Base-by-base conservation (phyloP, 2,797 vertebrate species). In the Microctenopoma steveboyesi region DNA sequence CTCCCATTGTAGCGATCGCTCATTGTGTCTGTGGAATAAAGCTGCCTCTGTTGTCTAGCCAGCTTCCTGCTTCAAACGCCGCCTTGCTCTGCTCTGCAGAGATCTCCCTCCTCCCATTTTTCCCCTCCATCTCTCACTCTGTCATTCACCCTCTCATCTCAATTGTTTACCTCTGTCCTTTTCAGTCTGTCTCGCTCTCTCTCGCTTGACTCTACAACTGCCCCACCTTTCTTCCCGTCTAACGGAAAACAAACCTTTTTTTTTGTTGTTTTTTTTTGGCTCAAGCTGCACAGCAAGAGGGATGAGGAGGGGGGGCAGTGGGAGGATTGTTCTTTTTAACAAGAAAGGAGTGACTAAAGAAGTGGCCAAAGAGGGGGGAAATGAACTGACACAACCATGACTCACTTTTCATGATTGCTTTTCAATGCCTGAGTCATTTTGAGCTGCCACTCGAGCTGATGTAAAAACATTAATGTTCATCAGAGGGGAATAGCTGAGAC, bases 21-120 rank as follows among this genome's bases (percentile, higher is more conserved):
- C 85, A 90, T 93, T 93, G 92, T 93, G 92, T 93, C 90, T 85
- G 84, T 53, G 83, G 90, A 88, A 92, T 92, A 93, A 94, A 91
- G 92, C 92, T 72, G 85, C 86, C 90, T 94, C 91, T 93, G 92
- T 94, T 93, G 92, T 93, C 93, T 93, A 78, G 94, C 93, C 94
- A 95, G 90, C 87, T 94, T 93, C 92, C 91, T 92, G 90, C 90
- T 91, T 92, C 89, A 89, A 93, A 93, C 91, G 75, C 85, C 76
- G 90, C 90, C 82, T 84, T 88, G 84, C 82, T 42, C 35, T 89
- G 86, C 89, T 92, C 89, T 76, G 83, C 78, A 86, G 84, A 86
- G 78, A 79, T 75, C 74, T 71, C 83, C 73, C 86, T 83, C 82
- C 87, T 84, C 87, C 82, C 75, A 49, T 55, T 58, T 28, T n/a